Evolutionary conservation across 2,797 vertebrate species (phyloP).

Genomic region (Phoeniculus purpureus): DNA sequence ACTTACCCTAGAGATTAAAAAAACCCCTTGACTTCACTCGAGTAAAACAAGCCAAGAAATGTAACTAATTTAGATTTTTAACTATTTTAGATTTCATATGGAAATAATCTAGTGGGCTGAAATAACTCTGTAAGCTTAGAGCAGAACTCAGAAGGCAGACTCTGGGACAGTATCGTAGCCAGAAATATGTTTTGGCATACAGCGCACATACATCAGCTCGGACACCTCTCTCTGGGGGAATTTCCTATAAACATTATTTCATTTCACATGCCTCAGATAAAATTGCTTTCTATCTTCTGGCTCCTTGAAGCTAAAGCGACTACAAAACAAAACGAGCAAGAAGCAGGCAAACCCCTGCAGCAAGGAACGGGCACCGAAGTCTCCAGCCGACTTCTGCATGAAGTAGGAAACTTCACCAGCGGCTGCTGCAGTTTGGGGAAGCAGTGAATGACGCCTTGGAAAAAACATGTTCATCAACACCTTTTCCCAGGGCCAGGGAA

Average conservation of each 20-base stretch:
- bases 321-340: not conserved
- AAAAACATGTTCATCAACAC: conserved; percentile 34
- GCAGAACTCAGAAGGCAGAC: not conserved
- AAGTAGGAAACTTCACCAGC: not conserved
- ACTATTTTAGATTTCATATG: not conserved
- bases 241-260: not conserved
- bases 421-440: not conserved
- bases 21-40: not conserved
- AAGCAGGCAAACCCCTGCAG: not conserved
- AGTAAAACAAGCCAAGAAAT: not conserved
- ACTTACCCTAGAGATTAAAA: conserved; percentile 19
- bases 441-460: not conserved
- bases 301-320: not conserved
- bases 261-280: conserved; percentile 28
- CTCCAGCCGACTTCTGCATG: not conserved
- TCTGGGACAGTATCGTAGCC: not conserved
- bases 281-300: not conserved
- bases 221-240: not conserved
- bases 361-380: not conserved
- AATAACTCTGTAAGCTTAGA: not conserved
- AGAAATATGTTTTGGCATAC: not conserved
- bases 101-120: not conserved
- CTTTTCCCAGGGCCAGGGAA: not conserved
- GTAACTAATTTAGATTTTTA: not conserved
- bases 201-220: not conserved